Evolutionary conservation across 1,140 invertebrate species (phyloP).

Genomic region (Drosophila repletoides): DNA sequence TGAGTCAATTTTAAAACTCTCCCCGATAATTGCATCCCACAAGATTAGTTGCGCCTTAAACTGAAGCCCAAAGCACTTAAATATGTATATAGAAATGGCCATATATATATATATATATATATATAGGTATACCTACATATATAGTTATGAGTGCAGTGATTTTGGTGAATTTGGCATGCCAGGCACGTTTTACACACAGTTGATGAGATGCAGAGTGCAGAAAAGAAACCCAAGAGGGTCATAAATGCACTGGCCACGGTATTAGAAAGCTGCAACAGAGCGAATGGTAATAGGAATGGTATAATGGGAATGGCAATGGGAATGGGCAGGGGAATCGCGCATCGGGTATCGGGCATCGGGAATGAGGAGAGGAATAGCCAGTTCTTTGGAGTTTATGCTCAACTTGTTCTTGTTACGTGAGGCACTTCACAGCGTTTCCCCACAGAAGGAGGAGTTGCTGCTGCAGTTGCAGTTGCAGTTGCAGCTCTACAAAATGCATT

Average conservation of each 20-base stretch:
- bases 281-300: slow-evolving; percentile 22
- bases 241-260: slow-evolving; percentile 48
- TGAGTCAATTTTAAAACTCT: slow-evolving; percentile 42
- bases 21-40: slow-evolving; percentile 32
- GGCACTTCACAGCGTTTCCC: slow-evolving; percentile 20
- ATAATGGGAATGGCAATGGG: slow-evolving; percentile 1
- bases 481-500: slow-evolving; percentile 50
- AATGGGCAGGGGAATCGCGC: not conserved
- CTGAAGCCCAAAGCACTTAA: slow-evolving; percentile 5
- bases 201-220: slow-evolving; percentile 51
- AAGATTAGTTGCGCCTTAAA: slow-evolving; percentile 33
- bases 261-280: slow-evolving; percentile 63
- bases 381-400: slow-evolving; percentile 50
- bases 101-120: too few relatives aligned
- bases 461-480: not conserved
- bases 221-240: slow-evolving; percentile 49
- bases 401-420: slow-evolving; percentile 65
- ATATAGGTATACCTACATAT: slow-evolving; percentile 15
- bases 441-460: slow-evolving; percentile 4
- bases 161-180: slow-evolving; percentile 52
- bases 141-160: slow-evolving; percentile 22
- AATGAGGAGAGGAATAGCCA: slow-evolving; percentile 3
- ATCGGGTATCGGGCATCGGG: not conserved
- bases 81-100: not conserved
- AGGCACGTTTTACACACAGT: slow-evolving; percentile 65